A percentile compares a stretch with the other conserved stretches of the same genome.
These are phyloP conservation scores for Xyliphius kryptos DNA, from an alignment of 2,113 vertebrate species.

Conservation along the genomic window DNA sequence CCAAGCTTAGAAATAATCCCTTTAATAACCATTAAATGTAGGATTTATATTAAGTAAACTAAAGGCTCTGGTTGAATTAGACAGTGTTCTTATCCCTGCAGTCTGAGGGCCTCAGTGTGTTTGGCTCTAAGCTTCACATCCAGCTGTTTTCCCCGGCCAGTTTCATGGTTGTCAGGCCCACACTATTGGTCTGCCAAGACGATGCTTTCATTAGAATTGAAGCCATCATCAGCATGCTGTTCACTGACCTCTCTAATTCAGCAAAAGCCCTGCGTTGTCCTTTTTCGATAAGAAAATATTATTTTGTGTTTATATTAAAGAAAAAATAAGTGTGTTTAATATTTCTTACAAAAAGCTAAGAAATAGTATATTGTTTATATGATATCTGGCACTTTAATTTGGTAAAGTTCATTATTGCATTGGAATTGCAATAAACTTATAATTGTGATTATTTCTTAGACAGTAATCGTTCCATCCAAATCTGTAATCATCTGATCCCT, in stretches of 20 bases:
- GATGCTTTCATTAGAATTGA: conserved; percentile 35
- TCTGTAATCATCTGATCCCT: too few species aligned
- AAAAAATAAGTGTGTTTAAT: too few species aligned
- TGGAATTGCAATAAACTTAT: too few species aligned
- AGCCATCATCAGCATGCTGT: conserved; percentile 19
- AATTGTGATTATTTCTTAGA: too few species aligned
- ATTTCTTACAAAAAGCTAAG: too few species aligned
- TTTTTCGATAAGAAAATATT: too few species aligned
- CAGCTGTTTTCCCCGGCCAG: conserved; percentile 30
- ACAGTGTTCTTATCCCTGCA: neutral
- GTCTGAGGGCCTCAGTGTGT: neutral
- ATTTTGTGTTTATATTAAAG: too few species aligned
- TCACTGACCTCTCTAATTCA: conserved; percentile 12
- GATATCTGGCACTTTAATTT: too few species aligned
- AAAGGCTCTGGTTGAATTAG: conserved; percentile 3
- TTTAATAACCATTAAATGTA: neutral
- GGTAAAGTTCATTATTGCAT: too few species aligned
- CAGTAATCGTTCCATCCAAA: too few species aligned
- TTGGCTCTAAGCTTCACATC: conserved; percentile 9
- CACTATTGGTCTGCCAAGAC: conserved; percentile 27
- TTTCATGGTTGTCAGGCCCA: conserved; percentile 15
- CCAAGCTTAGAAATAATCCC: neutral
- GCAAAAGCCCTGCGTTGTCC: neutral
- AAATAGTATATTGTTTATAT: too few species aligned
- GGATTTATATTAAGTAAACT: neutral